Base-by-base conservation (phyloP, 2,797 vertebrate genomes). In the Mormyrus proboscirostris region DNA sequence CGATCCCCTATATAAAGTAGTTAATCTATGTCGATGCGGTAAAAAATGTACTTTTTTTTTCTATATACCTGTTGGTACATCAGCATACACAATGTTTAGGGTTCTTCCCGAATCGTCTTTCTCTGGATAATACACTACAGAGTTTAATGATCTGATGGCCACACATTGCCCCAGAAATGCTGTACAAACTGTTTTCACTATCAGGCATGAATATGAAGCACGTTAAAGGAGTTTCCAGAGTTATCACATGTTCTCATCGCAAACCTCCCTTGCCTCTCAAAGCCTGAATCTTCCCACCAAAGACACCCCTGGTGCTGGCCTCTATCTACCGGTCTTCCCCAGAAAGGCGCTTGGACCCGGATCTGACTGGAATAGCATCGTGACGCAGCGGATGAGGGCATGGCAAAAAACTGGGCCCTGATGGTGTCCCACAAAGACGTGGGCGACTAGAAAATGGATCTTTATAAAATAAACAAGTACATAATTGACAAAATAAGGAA, bases 401-500 rank as follows among this genome's bases (percentile, higher is more conserved):
- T 73, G 92, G 92, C 91, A 91, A 92, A 90, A 91, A 89, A 91
- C 93, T 91, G 87, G 92, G 92, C 92, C 93, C 91, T 91, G 93
- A 94, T 93, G 93, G 16, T 93, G 95, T 97, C 95, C 95, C 95
- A 95, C 94, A 93, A 93, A 91, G 90, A 82, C 93, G 96, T 98
- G 95, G 97, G 97, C 93, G 94, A 94, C 91, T 89, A 95, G 96
- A 97, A 98, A 97, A 96, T 93, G 95, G 93, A 92, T 93, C 96
- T 96, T 98, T 98, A 96, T 96, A 99, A 96, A 94, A 94, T 98
- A 98, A 99, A 98, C 97, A 99, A 97, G 96, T 94, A 95, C 95
- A 95, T 96, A 97, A 98, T 98, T 98, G 98, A 99, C 96, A 98
- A 97, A 98, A 99, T 97, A 97, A 98, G 97, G 97, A 98, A 98